Evolutionary conservation across 37 sponge, comb jelly and placozoan genomes (phyloP).

Genomic region (Amphimedon queenslandica): DNA sequence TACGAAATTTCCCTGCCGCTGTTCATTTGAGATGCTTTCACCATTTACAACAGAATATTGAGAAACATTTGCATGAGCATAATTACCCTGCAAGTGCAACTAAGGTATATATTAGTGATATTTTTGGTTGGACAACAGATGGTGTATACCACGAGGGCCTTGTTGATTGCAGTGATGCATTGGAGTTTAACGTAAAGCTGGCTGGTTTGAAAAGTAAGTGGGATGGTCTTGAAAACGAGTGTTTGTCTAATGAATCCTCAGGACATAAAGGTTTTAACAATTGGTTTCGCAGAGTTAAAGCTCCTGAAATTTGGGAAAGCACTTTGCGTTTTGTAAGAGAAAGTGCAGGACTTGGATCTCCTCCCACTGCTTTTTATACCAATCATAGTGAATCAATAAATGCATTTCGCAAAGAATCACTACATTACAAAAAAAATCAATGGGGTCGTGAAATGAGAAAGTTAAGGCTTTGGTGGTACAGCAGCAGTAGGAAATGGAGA

Average conservation of each 20-base stretch:
- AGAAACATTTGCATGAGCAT: constrained; percentile 23
- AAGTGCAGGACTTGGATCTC: constrained; percentile 12
- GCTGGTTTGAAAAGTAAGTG: background rate
- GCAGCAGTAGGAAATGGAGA: constrained; percentile 7
- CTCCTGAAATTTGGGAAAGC: background rate
- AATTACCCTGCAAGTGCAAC: background rate
- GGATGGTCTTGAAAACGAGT: background rate
- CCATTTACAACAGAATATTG: constrained; percentile 33
- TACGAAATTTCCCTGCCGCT: constrained; percentile 13
- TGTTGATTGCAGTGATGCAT: constrained; percentile 1
- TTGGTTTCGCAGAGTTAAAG: background rate
- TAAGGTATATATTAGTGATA: constrained; percentile 15
- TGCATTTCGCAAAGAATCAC: background rate
- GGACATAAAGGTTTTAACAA: background rate
- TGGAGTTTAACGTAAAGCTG: background rate
- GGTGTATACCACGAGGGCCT: background rate
- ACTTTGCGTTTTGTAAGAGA: background rate
- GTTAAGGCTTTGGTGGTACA: background rate
- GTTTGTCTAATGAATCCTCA: background rate
- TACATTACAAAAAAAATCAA: constrained; percentile 12
- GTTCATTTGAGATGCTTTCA: constrained; percentile 28
- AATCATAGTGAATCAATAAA: background rate
- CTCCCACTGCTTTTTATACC: background rate
- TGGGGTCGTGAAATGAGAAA: constrained; percentile 1
- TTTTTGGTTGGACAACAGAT: constrained; percentile 34